Conservation (phyloP, 35 echinoderm and acorn worm species). For the Nesometra sesokonis region DNA sequence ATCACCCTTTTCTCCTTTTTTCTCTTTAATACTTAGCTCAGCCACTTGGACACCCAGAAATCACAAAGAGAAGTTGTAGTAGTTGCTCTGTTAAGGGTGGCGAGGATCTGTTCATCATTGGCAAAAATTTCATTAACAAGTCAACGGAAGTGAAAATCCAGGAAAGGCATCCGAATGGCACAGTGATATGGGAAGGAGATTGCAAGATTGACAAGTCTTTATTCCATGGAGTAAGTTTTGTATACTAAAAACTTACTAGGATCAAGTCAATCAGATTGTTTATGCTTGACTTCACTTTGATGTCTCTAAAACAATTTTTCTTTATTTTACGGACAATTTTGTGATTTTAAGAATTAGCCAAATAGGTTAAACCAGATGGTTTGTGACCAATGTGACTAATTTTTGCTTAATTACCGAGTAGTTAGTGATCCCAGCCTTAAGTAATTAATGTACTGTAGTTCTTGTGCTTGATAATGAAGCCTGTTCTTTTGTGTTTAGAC, state of each 20-base stretch:
- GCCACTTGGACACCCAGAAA: conserved; percentile 92
- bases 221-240: conserved; percentile 83
- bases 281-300: background rate
- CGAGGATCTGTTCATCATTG: conserved; percentile 91
- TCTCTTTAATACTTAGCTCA: conserved; percentile 43
- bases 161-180: conserved; percentile 44
- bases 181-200: conserved; percentile 59
- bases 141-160: conserved; percentile 72
- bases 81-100: conserved; percentile 64
- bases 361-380: background rate
- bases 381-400: background rate
- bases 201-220: conserved; percentile 84
- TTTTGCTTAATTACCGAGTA: too few relatives aligned
- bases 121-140: conserved; percentile 91
- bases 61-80: conserved; percentile 81
- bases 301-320: background rate
- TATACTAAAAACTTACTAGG: background rate
- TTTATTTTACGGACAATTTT: background rate
- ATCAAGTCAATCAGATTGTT: background rate
- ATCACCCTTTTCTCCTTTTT: background rate
- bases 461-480: too few relatives aligned
- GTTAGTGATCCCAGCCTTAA: too few relatives aligned
- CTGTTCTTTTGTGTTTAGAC: conserved; percentile 71
- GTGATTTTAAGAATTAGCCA: background rate
- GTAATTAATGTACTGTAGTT: too few relatives aligned